phyloP scores from a whole-genome alignment of 2,888 invertebrate species.

The Agelastica alni region DNA sequence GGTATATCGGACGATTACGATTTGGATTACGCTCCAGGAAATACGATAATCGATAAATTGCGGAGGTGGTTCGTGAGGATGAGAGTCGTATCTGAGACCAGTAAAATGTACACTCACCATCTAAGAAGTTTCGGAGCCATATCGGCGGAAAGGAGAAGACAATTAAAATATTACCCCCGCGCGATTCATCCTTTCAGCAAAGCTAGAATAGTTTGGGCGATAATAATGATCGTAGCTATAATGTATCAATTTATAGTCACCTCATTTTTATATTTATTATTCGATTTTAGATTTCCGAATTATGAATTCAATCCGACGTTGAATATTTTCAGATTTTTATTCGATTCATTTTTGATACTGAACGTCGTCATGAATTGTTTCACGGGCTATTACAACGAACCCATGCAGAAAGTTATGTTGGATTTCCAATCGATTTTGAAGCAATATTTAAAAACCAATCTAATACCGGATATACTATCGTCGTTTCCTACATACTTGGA shows the following conservation, averaged over 20 bases:
- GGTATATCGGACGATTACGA: conserved; percentile 37
- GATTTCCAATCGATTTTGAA: conserved; percentile 38
- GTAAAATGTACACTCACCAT: conserved; percentile 44
- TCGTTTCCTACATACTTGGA: conserved; percentile 29
- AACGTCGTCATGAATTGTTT: conserved; percentile 40
- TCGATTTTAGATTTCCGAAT: conserved; percentile 15
- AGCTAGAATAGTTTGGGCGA: conserved; percentile 42
- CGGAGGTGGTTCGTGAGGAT: conserved; percentile 36
- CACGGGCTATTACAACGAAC: conserved; percentile 47
- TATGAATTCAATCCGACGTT: conserved; percentile 11
- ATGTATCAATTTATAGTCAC: conserved; percentile 36
- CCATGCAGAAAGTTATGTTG: conserved; percentile 45
- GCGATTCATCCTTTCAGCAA: conserved; percentile 46
- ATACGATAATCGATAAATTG: conserved; percentile 25
- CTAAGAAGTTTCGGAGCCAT: conserved; percentile 46
- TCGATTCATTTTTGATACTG: conserved; percentile 33
- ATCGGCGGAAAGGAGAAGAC: conserved; percentile 44
- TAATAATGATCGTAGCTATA: conserved; percentile 39
- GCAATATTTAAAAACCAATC: conserved; percentile 31
- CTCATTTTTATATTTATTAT: conserved; percentile 39
- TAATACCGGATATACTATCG: conserved; percentile 31
- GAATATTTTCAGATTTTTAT: conserved; percentile 22
- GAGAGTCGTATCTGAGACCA: conserved; percentile 40
- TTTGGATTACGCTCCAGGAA: conserved; percentile 31
- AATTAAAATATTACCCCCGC: conserved; percentile 39